Percentiles rank a stretch among this genome's conserved stretches.
Evolutionary conservation across 2,888 invertebrate genomes (phyloP).

Genomic region (Allophyes oxyacanthae): DNA sequence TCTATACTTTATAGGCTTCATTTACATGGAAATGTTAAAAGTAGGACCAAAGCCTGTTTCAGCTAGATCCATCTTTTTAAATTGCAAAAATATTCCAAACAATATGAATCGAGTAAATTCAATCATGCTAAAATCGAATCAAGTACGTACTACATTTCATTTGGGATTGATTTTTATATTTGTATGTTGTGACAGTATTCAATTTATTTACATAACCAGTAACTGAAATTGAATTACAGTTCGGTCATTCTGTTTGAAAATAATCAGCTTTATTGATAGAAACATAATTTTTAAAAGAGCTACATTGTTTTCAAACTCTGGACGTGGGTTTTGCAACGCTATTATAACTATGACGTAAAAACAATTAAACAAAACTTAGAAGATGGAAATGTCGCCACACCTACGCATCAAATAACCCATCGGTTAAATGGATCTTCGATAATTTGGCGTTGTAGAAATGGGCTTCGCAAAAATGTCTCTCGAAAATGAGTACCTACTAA

Average conservation of each 20-base stretch:
- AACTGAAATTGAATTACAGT: constrained; percentile 19
- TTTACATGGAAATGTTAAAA: neutral
- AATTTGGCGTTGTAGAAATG: too few species aligned
- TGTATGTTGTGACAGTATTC: constrained; percentile 24
- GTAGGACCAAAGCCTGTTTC: too few species aligned
- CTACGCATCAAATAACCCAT: too few species aligned
- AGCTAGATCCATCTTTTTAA: neutral
- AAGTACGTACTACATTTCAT: constrained; percentile 11
- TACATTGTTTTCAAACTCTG: too few species aligned
- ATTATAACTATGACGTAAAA: too few species aligned
- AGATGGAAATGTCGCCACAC: too few species aligned
- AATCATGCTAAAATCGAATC: constrained; percentile 28
- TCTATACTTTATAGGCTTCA: constrained; percentile 1
- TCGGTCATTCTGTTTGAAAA: neutral
- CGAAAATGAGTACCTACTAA: too few species aligned
- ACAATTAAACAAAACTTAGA: too few species aligned
- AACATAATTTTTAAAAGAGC: too few species aligned
- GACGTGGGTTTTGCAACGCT: too few species aligned
- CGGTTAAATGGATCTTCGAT: too few species aligned
- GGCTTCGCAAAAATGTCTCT: too few species aligned
- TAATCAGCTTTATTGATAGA: neutral
- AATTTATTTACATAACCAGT: constrained; percentile 26
- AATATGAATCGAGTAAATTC: constrained; percentile 22
- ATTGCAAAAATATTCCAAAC: constrained; percentile 10
- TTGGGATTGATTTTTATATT: constrained; percentile 17